These are phyloP conservation scores for Drosophila flavopinicola DNA, from an alignment of 2,888 invertebrate genomes.

Conservation along the genomic window DNA sequence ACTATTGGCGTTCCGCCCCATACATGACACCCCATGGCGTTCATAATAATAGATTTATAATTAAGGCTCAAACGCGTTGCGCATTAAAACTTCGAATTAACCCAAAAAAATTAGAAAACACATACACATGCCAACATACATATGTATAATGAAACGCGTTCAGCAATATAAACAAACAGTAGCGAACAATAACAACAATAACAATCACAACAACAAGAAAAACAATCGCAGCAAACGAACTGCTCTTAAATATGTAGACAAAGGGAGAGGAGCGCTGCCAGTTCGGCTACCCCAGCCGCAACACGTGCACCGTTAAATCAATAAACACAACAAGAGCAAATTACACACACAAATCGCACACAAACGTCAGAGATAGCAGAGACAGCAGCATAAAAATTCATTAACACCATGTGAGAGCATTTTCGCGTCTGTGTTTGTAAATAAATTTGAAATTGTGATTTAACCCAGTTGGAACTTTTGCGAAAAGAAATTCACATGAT, in stretches of 20 bases:
- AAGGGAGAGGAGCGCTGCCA: conserved; percentile 20
- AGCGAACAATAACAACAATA: conserved; percentile 24
- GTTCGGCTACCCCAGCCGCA: conserved; percentile 58
- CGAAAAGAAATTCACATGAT: not conserved
- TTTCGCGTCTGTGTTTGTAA: conserved; percentile 24
- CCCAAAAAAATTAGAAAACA: conserved; percentile 14
- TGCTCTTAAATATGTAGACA: conserved; percentile 29
- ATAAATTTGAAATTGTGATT: conserved; percentile 11
- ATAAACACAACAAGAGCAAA: conserved; percentile 62
- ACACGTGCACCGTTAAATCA: conserved; percentile 74
- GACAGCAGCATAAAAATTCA: conserved; percentile 63
- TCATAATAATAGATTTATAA: conserved; percentile 61
- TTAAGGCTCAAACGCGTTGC: conserved; percentile 48
- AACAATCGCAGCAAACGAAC: conserved; percentile 11
- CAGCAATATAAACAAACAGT: conserved; percentile 58
- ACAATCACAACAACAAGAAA: conserved; percentile 28
- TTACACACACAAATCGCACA: conserved; percentile 16
- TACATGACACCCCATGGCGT: conserved; percentile 59
- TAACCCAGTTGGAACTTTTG: conserved; percentile 23
- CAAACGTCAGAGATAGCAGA: conserved; percentile 7
- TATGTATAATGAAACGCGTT: conserved; percentile 12
- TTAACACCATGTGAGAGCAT: conserved; percentile 62
- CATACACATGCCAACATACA: conserved; percentile 5
- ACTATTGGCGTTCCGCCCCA: conserved; percentile 29
- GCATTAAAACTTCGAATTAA: conserved; percentile 52